Evolutionary conservation across 2,888 invertebrate species (phyloP).

Genomic region (Agonopterix arenella): DNA sequence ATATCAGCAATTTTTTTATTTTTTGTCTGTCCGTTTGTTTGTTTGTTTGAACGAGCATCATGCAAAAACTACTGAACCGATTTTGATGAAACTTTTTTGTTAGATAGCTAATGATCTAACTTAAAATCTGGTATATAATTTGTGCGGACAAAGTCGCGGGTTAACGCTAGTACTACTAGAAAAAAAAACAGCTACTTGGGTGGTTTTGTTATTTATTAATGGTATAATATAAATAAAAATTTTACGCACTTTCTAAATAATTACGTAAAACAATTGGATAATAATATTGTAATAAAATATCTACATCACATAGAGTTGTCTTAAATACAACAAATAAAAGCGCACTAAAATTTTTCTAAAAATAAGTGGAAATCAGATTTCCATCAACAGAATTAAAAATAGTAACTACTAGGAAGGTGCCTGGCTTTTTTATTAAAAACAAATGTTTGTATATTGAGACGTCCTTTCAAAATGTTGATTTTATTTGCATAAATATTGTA

Average conservation of each 20-base stretch:
- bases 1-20: too few relatives aligned
- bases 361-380: constrained; percentile 20
- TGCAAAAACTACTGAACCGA: too few relatives aligned
- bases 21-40: too few relatives aligned
- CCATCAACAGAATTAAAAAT: constrained; percentile 25
- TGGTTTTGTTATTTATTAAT: too few relatives aligned
- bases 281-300: constrained; percentile 28
- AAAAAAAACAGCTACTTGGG: too few relatives aligned
- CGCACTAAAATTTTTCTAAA: constrained; percentile 36
- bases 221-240: constrained; percentile 12
- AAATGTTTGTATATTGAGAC: constrained; percentile 28
- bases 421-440: constrained; percentile 19
- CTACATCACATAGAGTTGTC: constrained; percentile 34
- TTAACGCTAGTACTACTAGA: too few relatives aligned
- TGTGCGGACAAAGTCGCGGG: too few relatives aligned
- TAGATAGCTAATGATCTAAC: too few relatives aligned
- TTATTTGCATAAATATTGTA: constrained; percentile 24
- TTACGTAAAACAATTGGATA: constrained; percentile 41
- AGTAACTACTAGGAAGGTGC: constrained; percentile 48
- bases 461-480: constrained; percentile 26
- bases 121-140: too few relatives aligned
- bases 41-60: too few relatives aligned
- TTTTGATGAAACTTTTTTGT: too few relatives aligned
- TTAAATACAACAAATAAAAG: constrained; percentile 31
- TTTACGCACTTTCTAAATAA: constrained; percentile 33